These are phyloP conservation scores for Dermatemys mawii DNA, from an alignment of 2,113 vertebrate species.

Conservation along the genomic window DNA sequence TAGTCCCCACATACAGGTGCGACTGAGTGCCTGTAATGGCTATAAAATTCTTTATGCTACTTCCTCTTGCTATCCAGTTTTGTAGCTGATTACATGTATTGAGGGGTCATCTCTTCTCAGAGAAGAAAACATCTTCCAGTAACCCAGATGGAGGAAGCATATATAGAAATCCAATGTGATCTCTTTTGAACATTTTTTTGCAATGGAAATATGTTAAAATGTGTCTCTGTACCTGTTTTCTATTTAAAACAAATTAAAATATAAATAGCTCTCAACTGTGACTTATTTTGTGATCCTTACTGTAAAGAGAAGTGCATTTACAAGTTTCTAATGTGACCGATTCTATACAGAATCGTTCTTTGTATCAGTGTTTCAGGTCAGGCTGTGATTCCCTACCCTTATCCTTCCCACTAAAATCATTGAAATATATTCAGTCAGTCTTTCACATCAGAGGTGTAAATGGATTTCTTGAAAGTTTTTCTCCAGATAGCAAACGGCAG, in stretches of 20 bases:
- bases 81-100: neutral
- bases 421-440: conserved; percentile 75
- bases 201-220: neutral
- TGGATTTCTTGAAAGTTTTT: conserved; percentile 82
- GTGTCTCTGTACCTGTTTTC: neutral
- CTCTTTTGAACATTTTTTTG: neutral
- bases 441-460: conserved; percentile 82
- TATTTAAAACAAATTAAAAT: neutral
- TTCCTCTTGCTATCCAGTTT: conserved; percentile 5
- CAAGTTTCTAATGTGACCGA: conserved; percentile 55
- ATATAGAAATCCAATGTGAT: neutral
- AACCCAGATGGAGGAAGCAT: neutral
- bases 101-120: neutral
- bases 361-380: conserved; percentile 60
- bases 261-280: conserved; percentile 15
- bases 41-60: conserved; percentile 33
- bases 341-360: conserved; percentile 9
- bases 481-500: conserved; percentile 62
- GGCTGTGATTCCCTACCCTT: conserved; percentile 37
- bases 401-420: conserved; percentile 63
- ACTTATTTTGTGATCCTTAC: neutral
- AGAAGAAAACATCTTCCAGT: conserved; percentile 12
- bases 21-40: conserved; percentile 41
- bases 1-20: neutral
- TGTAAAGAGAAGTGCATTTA: conserved; percentile 73